Percentiles rank a stretch among this genome's conserved stretches.
Evolutionary conservation across 2,113 vertebrate genomes (phyloP).

Genomic region (Ploceus nigricollis): DNA sequence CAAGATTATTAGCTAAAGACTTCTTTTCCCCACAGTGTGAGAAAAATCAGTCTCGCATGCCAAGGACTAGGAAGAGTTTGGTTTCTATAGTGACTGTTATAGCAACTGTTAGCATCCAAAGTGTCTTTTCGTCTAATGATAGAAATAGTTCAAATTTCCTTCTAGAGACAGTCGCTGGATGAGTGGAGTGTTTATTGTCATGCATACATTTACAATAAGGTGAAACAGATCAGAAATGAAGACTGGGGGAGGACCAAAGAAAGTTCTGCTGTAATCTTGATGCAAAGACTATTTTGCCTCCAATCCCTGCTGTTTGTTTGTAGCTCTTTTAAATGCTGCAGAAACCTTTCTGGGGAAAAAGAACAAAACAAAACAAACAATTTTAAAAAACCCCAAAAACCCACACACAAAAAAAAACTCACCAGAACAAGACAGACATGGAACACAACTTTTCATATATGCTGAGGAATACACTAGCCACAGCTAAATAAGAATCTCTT

Average conservation of each 20-base stretch:
- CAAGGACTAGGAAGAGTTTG: constrained; percentile 13
- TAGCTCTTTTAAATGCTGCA: neutral
- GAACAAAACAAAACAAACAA: neutral
- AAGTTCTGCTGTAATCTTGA: neutral
- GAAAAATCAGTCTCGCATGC: constrained; percentile 22
- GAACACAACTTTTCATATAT: neutral
- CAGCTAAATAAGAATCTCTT: neutral
- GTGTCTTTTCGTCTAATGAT: neutral
- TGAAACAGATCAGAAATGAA: neutral
- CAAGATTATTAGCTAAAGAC: constrained; percentile 33
- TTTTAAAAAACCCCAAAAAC: neutral
- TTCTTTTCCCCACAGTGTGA: neutral
- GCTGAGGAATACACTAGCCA: neutral
- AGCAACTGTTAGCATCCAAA: neutral
- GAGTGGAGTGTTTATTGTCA: neutral
- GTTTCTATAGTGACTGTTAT: constrained; percentile 46
- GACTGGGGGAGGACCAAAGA: neutral
- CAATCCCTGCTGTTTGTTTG: neutral
- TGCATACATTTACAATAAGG: neutral
- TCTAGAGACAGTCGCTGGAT: neutral
- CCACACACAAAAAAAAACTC: neutral
- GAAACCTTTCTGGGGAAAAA: accelerated
- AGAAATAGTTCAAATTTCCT: neutral
- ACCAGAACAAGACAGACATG: neutral
- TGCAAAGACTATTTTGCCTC: neutral